phyloP scores from a whole-genome alignment of 2,113 vertebrate species.

The Propithecus coquereli region DNA sequence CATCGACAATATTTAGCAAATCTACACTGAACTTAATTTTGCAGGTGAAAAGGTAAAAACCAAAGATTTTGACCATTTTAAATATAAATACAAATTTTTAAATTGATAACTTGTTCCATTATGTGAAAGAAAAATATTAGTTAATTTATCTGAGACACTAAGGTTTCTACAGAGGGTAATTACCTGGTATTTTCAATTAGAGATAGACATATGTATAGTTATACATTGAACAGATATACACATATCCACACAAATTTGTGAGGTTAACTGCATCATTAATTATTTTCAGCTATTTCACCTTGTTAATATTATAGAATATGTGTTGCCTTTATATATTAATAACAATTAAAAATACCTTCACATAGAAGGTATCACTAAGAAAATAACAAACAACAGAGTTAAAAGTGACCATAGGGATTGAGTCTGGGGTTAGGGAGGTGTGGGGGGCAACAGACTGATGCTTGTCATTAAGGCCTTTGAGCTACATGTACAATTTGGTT shows the following conservation, averaged over 20 bases:
- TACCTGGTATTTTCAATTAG: neutral
- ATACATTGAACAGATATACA: neutral
- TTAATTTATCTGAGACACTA: neutral
- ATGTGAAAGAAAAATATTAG: neutral
- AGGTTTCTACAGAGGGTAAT: neutral
- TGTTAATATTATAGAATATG: neutral
- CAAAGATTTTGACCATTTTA: neutral
- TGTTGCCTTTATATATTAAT: neutral
- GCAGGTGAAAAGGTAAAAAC: neutral
- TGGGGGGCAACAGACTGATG: neutral
- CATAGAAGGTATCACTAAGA: neutral
- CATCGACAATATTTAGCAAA: neutral
- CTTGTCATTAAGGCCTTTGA: neutral
- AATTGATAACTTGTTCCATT: neutral
- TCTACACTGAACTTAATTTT: neutral
- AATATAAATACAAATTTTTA: neutral
- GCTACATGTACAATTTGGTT: neutral
- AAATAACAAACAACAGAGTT: conserved; percentile 5
- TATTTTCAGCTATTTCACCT: neutral
- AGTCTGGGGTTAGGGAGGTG: neutral
- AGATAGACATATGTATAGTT: neutral
- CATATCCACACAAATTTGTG: neutral
- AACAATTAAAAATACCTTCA: conserved; percentile 3
- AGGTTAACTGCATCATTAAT: neutral
- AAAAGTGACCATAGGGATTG: neutral